These are phyloP conservation scores for Mamestra brassicae DNA, from an alignment of 2,888 invertebrate species.

Conservation along the genomic window DNA sequence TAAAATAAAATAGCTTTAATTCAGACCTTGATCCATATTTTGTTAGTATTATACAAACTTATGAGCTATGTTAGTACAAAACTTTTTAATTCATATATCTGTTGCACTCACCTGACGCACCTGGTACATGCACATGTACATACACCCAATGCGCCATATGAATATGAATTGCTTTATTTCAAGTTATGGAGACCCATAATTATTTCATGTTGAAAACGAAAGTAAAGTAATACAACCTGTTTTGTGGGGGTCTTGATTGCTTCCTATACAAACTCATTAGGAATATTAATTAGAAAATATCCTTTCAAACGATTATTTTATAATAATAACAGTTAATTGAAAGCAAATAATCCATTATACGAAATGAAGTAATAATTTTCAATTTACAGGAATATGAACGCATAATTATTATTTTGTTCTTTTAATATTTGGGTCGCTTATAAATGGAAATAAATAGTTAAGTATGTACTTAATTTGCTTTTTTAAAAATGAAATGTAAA, in stretches of 20 bases:
- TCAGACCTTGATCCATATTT: no score
- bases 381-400: conserved; percentile 10
- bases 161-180: conserved; percentile 60
- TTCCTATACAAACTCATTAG: conserved; percentile 56
- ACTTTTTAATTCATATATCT: no score
- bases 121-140: no score
- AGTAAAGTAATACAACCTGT: conserved; percentile 24
- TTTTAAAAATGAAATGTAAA: no score
- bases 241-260: conserved; percentile 20
- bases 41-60: no score
- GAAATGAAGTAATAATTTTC: conserved; percentile 26
- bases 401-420: neutral
- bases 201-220: conserved; percentile 30
- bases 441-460: neutral
- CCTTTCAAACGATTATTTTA: conserved; percentile 51
- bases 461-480: no score
- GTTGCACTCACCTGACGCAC: no score
- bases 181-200: conserved; percentile 54
- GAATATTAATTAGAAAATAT: conserved; percentile 63
- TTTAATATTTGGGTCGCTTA: neutral
- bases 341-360: conserved; percentile 27
- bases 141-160: no score
- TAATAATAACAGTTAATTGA: conserved; percentile 48
- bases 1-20: no score
- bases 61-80: no score